phyloP scores from a whole-genome alignment of 2,797 vertebrate species.

The Pyrrhura leucotis region DNA sequence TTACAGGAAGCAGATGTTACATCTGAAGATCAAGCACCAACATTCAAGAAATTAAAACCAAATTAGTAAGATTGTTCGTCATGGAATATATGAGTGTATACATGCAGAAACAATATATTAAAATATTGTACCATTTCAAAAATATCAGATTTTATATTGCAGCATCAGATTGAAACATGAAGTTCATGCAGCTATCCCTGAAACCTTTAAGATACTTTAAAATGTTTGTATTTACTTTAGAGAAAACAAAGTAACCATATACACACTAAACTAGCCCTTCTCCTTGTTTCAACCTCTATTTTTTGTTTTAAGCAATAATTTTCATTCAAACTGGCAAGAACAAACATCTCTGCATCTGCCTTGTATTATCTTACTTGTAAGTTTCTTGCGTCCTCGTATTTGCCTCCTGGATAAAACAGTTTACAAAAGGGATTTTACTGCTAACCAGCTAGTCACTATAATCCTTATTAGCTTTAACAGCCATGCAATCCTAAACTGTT shows the following conservation, averaged over 20 bases:
- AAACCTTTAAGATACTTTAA: background rate
- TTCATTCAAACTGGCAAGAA: background rate
- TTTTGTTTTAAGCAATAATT: background rate
- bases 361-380: background rate
- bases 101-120: background rate
- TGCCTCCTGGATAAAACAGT: background rate
- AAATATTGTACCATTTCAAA: background rate
- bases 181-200: background rate
- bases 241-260: background rate
- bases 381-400: background rate
- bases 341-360: background rate
- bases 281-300: background rate
- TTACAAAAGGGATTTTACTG: background rate
- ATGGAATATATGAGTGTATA: background rate
- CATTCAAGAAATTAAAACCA: background rate
- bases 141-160: background rate
- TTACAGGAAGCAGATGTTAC: background rate
- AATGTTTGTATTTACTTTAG: background rate
- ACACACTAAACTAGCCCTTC: background rate
- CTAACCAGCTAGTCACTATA: background rate
- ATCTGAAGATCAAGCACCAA: background rate
- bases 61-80: background rate
- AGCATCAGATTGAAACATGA: background rate
- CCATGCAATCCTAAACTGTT: background rate
- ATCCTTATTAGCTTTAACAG: background rate